Percentiles rank a stretch among this genome's conserved stretches.
Evolutionary conservation across 2,888 invertebrate genomes (phyloP).

Genomic region (Acrobasis suavella): DNA sequence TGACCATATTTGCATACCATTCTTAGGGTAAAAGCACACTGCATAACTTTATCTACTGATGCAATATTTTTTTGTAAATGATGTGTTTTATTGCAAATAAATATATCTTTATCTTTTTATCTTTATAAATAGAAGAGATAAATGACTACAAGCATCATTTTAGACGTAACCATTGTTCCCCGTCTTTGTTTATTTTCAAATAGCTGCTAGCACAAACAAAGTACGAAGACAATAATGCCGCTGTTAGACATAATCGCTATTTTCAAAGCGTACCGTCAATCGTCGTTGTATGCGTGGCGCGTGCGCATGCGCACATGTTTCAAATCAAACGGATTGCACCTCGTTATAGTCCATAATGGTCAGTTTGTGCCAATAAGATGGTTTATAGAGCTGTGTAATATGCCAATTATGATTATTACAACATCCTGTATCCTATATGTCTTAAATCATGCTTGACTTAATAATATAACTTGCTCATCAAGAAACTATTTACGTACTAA

Average conservation of each 20-base stretch:
- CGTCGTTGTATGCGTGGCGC: slow-evolving; percentile 15
- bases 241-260: slow-evolving; percentile 10
- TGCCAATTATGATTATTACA: slow-evolving; percentile 16
- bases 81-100: too few species aligned
- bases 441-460: background rate
- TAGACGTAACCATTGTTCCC: too few species aligned
- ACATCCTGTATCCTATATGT: slow-evolving; percentile 10
- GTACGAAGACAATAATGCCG: slow-evolving; percentile 9
- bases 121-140: too few species aligned
- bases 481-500: too few species aligned
- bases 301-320: slow-evolving; percentile 45
- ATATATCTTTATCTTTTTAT: too few species aligned
- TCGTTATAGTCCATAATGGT: slow-evolving; percentile 44
- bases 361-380: slow-evolving; percentile 22
- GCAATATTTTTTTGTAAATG: too few species aligned
- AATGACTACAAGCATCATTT: too few species aligned
- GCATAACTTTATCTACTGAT: too few species aligned
- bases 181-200: background rate
- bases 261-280: slow-evolving; percentile 16
- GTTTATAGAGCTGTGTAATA: slow-evolving; percentile 17
- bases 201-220: slow-evolving; percentile 5
- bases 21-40: too few species aligned
- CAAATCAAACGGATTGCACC: slow-evolving; percentile 48
- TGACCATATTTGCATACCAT: too few species aligned
- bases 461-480: background rate